Base-by-base conservation (phyloP, 2,797 vertebrate genomes). In the Perodicticus potto region DNA sequence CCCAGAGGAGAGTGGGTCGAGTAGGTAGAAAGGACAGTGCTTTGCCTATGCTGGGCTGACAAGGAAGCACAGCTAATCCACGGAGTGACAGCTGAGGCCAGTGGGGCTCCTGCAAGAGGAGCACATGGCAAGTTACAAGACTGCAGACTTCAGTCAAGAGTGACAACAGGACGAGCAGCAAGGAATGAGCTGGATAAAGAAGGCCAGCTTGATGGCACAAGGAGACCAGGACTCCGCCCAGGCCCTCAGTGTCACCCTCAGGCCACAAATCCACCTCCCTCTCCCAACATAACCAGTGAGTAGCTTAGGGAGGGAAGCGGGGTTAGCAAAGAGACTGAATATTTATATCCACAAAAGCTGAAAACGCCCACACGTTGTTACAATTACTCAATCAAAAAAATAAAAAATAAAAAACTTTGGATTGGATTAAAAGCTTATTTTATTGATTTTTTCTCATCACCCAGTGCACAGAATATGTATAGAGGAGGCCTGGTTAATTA, bases 381-480 rank as follows among this genome's bases (percentile, higher is more conserved):
- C 13, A 82, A 73, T 14, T 40, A 53, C 8, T 93, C 16, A 89
- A 72, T 43, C 29, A n/a, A 67, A 67, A 40, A 32, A 14, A n/a
- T 49, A 59, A 23, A 43, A 78, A 59, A 40, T 34, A 78, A 61
- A 34, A 29, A 61, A 23, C 32, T 86, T 87, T 45, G 67, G n/a
- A 43, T 95, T 92, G 25, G 27, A 86, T 74, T 78, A 90, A 92
- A 84, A 77, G 23, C 73, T 92, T 78, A 34, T 78, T 77, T 77
- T 77, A 77, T 77, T 76, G 53, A 29, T 76, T 59, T 70, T 32
- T 40, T 14, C 45, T 65, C n/a, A 16, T 82, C 77, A 95, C 59
- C 13, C 45, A 85, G 20, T 74, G 17, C 4, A 67, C 29, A 45
- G 43, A 77, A 17, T 76, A 82, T 7, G 2, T n/a, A 86, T 57